Percentiles rank a stretch among this genome's conserved stretches.
phyloP scores from a whole-genome alignment of 1,140 invertebrate genomes.

The Plutomurus gul region DNA sequence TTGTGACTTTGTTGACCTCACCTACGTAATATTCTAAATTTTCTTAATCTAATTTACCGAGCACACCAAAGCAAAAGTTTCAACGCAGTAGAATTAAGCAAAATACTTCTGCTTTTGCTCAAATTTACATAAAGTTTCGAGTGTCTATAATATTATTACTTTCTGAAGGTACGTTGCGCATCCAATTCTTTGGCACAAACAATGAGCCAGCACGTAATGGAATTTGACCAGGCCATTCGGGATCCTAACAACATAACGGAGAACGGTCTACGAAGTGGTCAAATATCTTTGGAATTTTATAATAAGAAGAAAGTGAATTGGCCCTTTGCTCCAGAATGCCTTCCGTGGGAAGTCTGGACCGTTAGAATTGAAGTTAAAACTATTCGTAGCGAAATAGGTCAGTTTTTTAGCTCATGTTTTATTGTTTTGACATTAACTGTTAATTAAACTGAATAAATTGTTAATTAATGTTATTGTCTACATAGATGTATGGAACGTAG shows the following conservation, averaged over 20 bases:
- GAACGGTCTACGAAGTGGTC: conserved; percentile 71
- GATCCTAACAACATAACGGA: conserved; percentile 58
- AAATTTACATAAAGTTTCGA: too few species aligned
- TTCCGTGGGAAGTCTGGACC: conserved; percentile 98
- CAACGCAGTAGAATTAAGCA: too few species aligned
- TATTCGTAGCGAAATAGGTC: conserved; percentile 78
- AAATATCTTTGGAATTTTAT: conserved; percentile 95
- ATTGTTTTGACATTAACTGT: too few species aligned
- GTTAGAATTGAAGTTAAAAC: conserved; percentile 85
- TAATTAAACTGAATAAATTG: too few species aligned
- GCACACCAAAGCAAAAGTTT: too few species aligned
- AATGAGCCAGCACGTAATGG: conserved; percentile 78
- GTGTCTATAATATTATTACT: neutral
- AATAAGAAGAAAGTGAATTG: conserved; percentile 86
- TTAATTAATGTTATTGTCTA: too few species aligned
- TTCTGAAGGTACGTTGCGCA: conserved; percentile 75
- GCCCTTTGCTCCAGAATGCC: conserved; percentile 84
- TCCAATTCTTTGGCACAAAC: conserved; percentile 75
- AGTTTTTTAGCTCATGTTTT: conserved; percentile 32
- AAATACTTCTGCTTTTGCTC: too few species aligned
- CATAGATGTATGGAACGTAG: too few species aligned
- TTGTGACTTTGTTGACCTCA: conserved; percentile 96
- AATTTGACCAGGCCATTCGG: conserved; percentile 82
- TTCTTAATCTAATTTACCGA: neutral
- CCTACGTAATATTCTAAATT: conserved; percentile 70